Evolutionary conservation across 2,888 invertebrate genomes (phyloP), one percentile per base, ranked within the genome.

Genomic region (Lacanobia oleracea): DNA sequence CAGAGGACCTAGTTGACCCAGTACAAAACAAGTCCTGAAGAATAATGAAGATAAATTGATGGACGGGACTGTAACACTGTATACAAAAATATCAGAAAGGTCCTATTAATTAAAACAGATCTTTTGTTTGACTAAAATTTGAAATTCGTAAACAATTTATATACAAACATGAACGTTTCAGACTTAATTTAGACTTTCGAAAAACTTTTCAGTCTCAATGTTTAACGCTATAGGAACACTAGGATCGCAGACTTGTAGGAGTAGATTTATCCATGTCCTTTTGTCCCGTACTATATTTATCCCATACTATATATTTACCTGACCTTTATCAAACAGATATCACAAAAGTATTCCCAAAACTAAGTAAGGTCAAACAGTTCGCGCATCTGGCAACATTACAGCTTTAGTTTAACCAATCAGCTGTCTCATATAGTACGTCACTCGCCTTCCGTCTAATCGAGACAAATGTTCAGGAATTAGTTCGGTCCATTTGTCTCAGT

Each of bases 381-480:
- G 59, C 56, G 21, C 5, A 54, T 62, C 80, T 61, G n/a, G 10
- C 53, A 80, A 59, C 2, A 33, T 33, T 33, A 33, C 37, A 69
- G 14, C 61, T 43, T 12, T n/a, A 45, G 50, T 66, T 70, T 60
- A 63, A 48, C 66, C 77, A 66, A 71, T 83, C 78, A 77, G 69
- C 78, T 72, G 81, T 79, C 83, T 75, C 67, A 76, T 76, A 75
- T 27, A 53, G 72, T 72, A 63, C 62, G 76, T 76, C 71, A 80
- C 33, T 68, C 67, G 56, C 37, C 63, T 74, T 72, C 60, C 56
- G 57, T 59, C 85, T 92, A 93, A 94, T 91, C 75, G 87, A 88
- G 91, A 94, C 89, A 90, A 92, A 94, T 91, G 91, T 84, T 69
- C 50, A 64, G 78, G 88, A 88, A 90, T 93, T 91, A 92, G 86